Base-by-base conservation (phyloP, 2,888 invertebrate species). In the Steinernema carpocapsae region DNA sequence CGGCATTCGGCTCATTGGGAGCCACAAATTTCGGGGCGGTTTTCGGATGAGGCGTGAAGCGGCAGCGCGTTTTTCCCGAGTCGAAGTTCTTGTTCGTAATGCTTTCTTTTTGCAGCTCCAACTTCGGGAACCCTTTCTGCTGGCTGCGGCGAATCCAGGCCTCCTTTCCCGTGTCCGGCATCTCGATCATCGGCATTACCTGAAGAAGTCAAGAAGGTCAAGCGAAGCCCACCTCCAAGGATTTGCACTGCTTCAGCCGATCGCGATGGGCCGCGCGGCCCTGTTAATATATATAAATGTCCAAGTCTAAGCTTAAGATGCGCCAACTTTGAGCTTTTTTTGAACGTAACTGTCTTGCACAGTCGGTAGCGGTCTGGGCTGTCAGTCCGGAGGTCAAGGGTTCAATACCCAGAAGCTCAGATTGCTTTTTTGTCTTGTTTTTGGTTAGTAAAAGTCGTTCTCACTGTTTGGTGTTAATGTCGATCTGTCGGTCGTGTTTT, bases 41-140 rank as follows among this genome's bases (percentile, higher is more conserved):
- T 10, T 45, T 59, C 37, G 72, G 72, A 52, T 77, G 77, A 4
- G 74, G 70, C 42, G 64, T 51, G 17, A 75, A 71, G 24, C 7
- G 46, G 37, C 78, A 52, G 14, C 70, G 71, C 24, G 29, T 22
- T n/a, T 74, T 74, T 10, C 45, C 71, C 7, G 75, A 72, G 26
- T 70, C 26, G 48, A 26, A 78, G 72, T 77, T 77, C n/a, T 42
- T 59, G 52, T 78, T 72, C 17, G 74, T 77, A 24, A 77, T 79
- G 64, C 77, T 74, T 45, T 76, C 59, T 29, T 52, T 22, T 19
- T 71, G 71, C n/a, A 77, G 78, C 24, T 75, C 42, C n/a, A 78
- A 56, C 43, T 56, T 43, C 4, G 77, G 77, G 56, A 73, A 76
- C 51, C 77, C 77, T 26, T 59, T 48, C 17, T 46, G 51, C 77